Evolutionary conservation across 2,797 vertebrate genomes (phyloP), one percentile per base, ranked within the genome.

Genomic region (Sciurus carolinensis): DNA sequence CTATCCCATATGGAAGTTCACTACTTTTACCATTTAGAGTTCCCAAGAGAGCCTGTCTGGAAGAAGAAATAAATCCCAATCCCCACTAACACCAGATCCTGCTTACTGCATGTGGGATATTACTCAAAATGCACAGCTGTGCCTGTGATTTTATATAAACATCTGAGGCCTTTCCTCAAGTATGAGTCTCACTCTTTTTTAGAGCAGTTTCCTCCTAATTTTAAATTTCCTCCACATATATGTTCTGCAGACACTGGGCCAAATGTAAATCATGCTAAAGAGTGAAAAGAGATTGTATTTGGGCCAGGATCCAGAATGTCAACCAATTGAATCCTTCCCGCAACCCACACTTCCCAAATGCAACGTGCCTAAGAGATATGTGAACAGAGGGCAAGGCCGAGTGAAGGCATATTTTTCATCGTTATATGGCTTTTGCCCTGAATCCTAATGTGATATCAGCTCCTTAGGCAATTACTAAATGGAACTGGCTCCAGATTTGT

Each of bases 21-120:
- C 96, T 97, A 96, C 95, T 96, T 97, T 97, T 96, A 93, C 96
- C 95, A 94, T 97, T 97, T 97, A 97, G 93, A 85, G 97, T 71
- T 94, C 97, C 97, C 97, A 90, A 18, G 97, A 97, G 97, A 97
- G 77, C 91, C 84, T 88, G 95, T 96, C 96, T 97, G 96, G 95
- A 94, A 97, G 95, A 93, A 95, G 96, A 96, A 96, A 97, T 97
- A 98, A 97, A 97, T 96, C 96, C 96, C 96, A n/a, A 20, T 93
- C 96, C 94, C 80, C 85, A 15, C 94, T 91, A 93, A 96, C 87
- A 93, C 85, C 93, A 94, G 96, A 90, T 44, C 94, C 82, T 62
- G 94, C 93, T 47, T 92, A 95, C 84, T 96, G 91, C 95, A 96
- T 82, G 79, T 96, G 97, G 95, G 95, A 79, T 90, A 95, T 96